Evolutionary conservation across 2,888 invertebrate species (phyloP).

Genomic region (Pogonocherus hispidulus): DNA sequence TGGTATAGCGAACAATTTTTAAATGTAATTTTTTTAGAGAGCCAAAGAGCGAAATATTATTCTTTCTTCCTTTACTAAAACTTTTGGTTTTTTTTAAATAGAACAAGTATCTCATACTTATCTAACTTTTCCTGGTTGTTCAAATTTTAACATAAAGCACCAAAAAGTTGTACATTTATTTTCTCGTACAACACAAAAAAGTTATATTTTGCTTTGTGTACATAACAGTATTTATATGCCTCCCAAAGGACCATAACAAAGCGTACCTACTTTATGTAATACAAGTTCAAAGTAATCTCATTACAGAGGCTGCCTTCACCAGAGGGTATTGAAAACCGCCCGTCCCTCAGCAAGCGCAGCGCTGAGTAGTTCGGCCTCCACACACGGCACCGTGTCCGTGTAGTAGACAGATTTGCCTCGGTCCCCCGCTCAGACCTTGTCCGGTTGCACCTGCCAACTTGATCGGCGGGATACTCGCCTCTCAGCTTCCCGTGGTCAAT

Average conservation of each 20-base stretch:
- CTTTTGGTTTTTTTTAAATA: too few species aligned
- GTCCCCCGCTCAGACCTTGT: conserved; percentile 30
- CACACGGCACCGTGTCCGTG: conserved; percentile 8
- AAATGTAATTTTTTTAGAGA: too few species aligned
- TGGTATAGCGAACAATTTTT: too few species aligned
- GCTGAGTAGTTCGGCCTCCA: background rate
- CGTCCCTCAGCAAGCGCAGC: background rate
- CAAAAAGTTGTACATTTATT: too few species aligned
- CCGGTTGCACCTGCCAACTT: conserved; percentile 49
- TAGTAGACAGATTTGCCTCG: conserved; percentile 15
- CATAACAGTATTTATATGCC: background rate
- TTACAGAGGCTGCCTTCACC: background rate
- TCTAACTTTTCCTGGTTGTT: too few species aligned
- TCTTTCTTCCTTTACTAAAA: too few species aligned
- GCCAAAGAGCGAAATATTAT: too few species aligned
- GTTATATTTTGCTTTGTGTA: background rate
- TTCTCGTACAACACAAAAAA: too few species aligned
- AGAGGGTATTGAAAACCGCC: background rate
- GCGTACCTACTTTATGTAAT: background rate
- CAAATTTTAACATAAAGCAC: too few species aligned
- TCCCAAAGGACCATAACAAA: background rate
- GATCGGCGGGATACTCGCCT: conserved; percentile 39
- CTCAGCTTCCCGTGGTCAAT: conserved; percentile 35
- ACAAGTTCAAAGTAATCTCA: conserved; percentile 9
- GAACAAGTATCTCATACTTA: too few species aligned